These are phyloP conservation scores for Syngnathus scovelli DNA, from an alignment of 2,113 vertebrate species.

Conservation along the genomic window DNA sequence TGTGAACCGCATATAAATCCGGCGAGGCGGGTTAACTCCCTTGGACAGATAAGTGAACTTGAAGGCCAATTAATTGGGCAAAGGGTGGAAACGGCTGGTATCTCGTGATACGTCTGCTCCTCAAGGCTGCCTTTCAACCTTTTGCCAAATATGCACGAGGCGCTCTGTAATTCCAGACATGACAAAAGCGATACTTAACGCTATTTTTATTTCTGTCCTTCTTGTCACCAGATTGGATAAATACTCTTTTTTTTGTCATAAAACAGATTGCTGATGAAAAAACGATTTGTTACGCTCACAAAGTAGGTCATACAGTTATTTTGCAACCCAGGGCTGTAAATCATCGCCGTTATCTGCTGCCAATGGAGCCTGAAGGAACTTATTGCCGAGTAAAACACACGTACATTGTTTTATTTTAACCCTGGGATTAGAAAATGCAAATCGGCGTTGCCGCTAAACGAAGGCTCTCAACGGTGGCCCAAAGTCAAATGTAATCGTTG, in stretches of 20 bases:
- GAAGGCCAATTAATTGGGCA: no score
- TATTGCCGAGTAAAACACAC: background rate
- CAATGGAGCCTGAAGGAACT: background rate
- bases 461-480: background rate
- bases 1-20: no score
- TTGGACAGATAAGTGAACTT: background rate
- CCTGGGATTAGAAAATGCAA: background rate
- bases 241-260: background rate
- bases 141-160: background rate
- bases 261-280: background rate
- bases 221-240: background rate
- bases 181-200: background rate
- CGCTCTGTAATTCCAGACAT: background rate
- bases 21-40: background rate
- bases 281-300: background rate
- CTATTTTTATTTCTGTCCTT: background rate
- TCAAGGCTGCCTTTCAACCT: conserved; percentile 8
- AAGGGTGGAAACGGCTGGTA: background rate
- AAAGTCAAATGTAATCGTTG: no score
- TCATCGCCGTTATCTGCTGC: background rate
- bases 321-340: background rate
- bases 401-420: background rate
- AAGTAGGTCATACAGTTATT: background rate
- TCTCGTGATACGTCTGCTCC: conserved; percentile 28
- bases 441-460: background rate